Conservation (phyloP, 1,140 invertebrate species). For the Tenebrio molitor region DNA sequence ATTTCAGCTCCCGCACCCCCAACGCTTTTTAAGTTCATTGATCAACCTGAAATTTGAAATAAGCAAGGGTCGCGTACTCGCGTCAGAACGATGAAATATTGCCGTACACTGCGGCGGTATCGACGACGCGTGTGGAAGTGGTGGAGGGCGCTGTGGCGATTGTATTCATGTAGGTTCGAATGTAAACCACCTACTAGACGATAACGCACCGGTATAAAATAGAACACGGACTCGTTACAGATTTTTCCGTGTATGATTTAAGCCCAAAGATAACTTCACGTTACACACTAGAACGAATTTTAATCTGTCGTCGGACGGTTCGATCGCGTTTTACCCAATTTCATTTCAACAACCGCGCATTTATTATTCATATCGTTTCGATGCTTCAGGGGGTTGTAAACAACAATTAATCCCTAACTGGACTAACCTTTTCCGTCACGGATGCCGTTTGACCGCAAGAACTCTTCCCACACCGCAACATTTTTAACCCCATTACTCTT, state of each 20-base stretch:
- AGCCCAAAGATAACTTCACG: constrained; percentile 38
- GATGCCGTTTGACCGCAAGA: constrained; percentile 27
- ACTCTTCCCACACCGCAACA: not conserved
- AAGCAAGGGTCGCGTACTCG: constrained; percentile 52
- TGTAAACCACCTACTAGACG: constrained; percentile 56
- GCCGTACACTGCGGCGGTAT: constrained; percentile 50
- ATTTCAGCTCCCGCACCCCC: constrained; percentile 55
- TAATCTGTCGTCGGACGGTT: constrained; percentile 24
- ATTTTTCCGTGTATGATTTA: constrained; percentile 49
- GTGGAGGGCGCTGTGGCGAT: constrained; percentile 35
- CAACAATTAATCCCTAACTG: constrained; percentile 43
- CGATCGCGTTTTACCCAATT: constrained; percentile 41
- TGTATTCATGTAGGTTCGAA: constrained; percentile 55
- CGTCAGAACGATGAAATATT: constrained; percentile 56
- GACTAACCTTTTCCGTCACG: constrained; percentile 40
- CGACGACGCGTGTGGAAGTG: constrained; percentile 51
- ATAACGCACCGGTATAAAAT: constrained; percentile 52
- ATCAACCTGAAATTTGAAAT: constrained; percentile 60
- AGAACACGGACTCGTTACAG: constrained; percentile 42
- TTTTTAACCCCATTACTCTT: not conserved
- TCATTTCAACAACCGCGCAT: constrained; percentile 27
- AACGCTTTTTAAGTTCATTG: constrained; percentile 60
- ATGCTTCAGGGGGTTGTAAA: constrained; percentile 44
- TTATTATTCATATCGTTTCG: constrained; percentile 44
- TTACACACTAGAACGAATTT: constrained; percentile 26